Evolutionary conservation across 2,888 invertebrate species (phyloP).

Genomic region (Temnothorax ravouxi): DNA sequence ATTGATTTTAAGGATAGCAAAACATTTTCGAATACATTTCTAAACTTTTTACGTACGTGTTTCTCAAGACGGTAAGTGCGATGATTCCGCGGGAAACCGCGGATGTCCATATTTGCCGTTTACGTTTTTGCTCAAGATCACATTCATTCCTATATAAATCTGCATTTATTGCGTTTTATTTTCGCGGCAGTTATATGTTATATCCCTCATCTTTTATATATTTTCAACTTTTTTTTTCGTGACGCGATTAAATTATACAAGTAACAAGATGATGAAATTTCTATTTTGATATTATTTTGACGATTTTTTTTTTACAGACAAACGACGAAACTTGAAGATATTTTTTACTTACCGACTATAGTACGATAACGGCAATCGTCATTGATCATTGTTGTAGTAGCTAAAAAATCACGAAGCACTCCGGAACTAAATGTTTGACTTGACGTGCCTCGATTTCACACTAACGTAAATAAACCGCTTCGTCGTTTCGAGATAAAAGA

Average conservation of each 20-base stretch:
- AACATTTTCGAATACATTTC: conserved; percentile 15
- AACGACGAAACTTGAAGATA: background rate
- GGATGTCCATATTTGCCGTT: conserved; percentile 71
- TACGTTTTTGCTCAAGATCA: conserved; percentile 63
- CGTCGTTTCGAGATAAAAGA: background rate
- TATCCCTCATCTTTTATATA: no score
- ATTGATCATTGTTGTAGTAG: conserved; percentile 63
- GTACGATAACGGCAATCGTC: conserved; percentile 57
- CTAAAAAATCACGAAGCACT: conserved; percentile 72
- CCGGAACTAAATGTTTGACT: conserved; percentile 60
- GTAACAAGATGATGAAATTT: background rate
- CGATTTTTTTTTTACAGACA: background rate
- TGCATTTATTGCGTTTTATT: conserved; percentile 51
- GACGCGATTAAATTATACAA: background rate
- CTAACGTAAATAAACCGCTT: conserved; percentile 1
- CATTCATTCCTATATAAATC: conserved; percentile 56
- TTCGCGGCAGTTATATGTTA: conserved; percentile 39
- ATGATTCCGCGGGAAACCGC: conserved; percentile 79
- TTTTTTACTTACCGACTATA: conserved; percentile 42
- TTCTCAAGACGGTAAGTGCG: conserved; percentile 75
- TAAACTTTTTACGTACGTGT: conserved; percentile 54
- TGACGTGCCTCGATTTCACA: conserved; percentile 8
- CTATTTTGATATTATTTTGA: background rate
- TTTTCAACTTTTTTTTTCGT: no score
- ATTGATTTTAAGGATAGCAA: background rate